A percentile compares a stretch with the other conserved stretches of the same genome.
Evolutionary conservation across 2,888 invertebrate species (phyloP).

Genomic region (Drosophila lutescens): DNA sequence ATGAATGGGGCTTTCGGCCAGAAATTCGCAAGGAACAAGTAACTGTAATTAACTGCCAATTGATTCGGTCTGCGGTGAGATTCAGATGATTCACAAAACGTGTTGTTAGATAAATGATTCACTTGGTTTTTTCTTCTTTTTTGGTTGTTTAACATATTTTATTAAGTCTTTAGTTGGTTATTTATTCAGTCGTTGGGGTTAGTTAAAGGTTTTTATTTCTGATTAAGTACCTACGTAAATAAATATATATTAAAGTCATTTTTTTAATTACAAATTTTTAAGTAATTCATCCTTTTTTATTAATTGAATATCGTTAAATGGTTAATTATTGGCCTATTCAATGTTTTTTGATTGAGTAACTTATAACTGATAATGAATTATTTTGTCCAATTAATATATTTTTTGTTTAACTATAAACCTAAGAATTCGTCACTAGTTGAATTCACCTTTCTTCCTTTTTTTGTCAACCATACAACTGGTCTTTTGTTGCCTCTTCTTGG

Average conservation of each 20-base stretch:
- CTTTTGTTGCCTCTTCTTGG: background rate
- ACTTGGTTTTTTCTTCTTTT: slow-evolving; percentile 4
- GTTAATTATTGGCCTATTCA: background rate
- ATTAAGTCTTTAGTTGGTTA: slow-evolving; percentile 1
- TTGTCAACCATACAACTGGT: background rate
- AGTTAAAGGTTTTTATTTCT: background rate
- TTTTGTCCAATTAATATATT: background rate
- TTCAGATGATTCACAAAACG: slow-evolving; percentile 28
- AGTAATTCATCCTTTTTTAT: background rate
- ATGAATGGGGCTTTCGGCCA: slow-evolving; percentile 8
- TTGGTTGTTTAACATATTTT: slow-evolving; percentile 3
- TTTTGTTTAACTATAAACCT: too few species aligned
- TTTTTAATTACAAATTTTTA: background rate
- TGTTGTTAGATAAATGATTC: slow-evolving; percentile 29
- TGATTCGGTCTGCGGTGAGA: slow-evolving; percentile 2
- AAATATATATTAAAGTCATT: background rate
- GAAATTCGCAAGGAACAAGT: slow-evolving; percentile 10
- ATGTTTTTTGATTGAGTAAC: background rate
- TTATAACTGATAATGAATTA: background rate
- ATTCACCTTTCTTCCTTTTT: background rate
- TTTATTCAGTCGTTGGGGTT: background rate
- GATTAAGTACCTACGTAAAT: background rate
- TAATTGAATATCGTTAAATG: background rate
- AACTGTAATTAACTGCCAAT: slow-evolving; percentile 16
- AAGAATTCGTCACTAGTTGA: background rate